These are phyloP conservation scores for Tetranychus piercei DNA, from an alignment of 2,888 invertebrate species.

Conservation along the genomic window DNA sequence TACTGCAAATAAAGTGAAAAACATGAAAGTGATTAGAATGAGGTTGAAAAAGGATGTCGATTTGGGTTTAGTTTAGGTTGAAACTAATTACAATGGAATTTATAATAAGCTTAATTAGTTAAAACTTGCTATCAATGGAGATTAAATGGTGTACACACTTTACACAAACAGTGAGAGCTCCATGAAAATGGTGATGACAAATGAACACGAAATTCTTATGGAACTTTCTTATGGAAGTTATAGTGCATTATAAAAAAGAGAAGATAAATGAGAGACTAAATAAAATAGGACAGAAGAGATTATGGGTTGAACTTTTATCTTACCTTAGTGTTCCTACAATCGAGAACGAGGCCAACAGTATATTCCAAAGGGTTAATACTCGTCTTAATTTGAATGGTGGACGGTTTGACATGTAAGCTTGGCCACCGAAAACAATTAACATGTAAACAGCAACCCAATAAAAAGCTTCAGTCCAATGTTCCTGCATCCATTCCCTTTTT, in stretches of 20 bases:
- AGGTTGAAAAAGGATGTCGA: neutral
- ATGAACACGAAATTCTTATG: too few species aligned
- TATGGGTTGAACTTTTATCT: neutral
- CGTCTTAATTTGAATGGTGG: conserved; percentile 73
- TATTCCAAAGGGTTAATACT: conserved; percentile 77
- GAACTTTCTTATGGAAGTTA: too few species aligned
- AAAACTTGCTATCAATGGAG: too few species aligned
- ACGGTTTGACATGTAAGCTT: conserved; percentile 77
- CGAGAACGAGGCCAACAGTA: conserved; percentile 75
- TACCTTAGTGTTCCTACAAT: conserved; percentile 50
- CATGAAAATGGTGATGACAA: too few species aligned
- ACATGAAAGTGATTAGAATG: neutral
- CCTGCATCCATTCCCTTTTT: conserved; percentile 80
- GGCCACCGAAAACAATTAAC: conserved; percentile 78
- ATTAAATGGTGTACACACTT: too few species aligned
- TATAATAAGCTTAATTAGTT: too few species aligned
- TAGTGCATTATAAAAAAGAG: neutral
- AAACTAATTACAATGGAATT: too few species aligned
- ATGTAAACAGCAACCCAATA: conserved; percentile 76
- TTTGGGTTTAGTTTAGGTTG: neutral
- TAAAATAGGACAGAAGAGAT: neutral
- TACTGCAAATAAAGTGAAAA: neutral
- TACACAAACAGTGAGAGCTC: too few species aligned
- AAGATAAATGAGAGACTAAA: neutral
- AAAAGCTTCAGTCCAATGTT: conserved; percentile 85